A percentile compares a stretch with the other conserved stretches of the same genome.
phyloP scores from a whole-genome alignment of 2,797 vertebrate genomes.

The Knipowitschia caucasica region DNA sequence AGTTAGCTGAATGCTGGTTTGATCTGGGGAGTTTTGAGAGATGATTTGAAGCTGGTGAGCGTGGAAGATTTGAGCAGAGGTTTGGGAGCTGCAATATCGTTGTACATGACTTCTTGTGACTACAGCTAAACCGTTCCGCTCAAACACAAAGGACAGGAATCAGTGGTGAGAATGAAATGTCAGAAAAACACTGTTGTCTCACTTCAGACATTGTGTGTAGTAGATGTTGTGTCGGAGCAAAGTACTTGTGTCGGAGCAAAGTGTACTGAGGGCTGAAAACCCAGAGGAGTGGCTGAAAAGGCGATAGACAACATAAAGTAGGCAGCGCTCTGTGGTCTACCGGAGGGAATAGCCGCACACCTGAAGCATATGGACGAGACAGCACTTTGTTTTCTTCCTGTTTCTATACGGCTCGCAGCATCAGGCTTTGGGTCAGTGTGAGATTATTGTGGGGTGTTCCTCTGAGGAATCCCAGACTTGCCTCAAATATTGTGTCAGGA shows the following conservation, averaged over 20 bases:
- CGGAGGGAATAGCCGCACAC: conserved; percentile 25
- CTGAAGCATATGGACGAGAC: conserved; percentile 31
- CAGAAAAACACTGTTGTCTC: conserved; percentile 13
- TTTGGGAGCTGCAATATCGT: too few species aligned
- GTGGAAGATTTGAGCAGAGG: too few species aligned
- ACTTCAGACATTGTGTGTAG: conserved; percentile 16
- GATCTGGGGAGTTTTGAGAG: too few species aligned
- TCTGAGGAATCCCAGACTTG: background rate
- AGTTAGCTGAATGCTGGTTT: too few species aligned
- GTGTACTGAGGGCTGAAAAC: conserved; percentile 30
- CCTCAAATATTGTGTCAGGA: background rate
- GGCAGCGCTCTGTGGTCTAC: conserved; percentile 34
- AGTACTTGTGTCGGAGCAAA: conserved; percentile 45
- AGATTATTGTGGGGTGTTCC: background rate
- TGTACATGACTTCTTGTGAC: too few species aligned
- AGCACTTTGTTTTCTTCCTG: conserved; percentile 27
- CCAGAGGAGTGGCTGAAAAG: conserved; percentile 26
- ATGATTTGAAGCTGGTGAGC: too few species aligned
- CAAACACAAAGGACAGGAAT: conserved; percentile 19
- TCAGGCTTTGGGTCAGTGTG: conserved; percentile 14
- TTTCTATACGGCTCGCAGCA: conserved; percentile 9
- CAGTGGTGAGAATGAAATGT: conserved; percentile 19
- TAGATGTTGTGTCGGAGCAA: conserved; percentile 17
- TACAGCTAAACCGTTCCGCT: too few species aligned
- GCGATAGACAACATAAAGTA: conserved; percentile 27